Conservation (phyloP, 2,113 vertebrate species). For the Struthidea cinerea region DNA sequence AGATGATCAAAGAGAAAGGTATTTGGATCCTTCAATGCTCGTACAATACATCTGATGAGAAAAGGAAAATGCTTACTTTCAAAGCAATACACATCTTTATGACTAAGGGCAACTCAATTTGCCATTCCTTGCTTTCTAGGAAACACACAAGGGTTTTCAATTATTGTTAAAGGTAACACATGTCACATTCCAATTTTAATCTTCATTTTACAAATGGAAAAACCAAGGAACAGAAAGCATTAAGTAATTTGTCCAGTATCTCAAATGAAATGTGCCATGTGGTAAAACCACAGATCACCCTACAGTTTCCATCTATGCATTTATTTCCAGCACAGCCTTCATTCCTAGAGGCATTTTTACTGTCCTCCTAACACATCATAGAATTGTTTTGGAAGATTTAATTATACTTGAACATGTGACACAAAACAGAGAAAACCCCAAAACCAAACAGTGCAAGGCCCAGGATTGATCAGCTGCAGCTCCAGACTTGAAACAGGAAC, state of each 20-base stretch:
- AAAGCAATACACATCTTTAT: background rate
- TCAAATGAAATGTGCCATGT: background rate
- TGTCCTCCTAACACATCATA: background rate
- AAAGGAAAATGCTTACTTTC: background rate
- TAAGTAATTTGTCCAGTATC: background rate
- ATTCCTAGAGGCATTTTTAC: background rate
- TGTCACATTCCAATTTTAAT: background rate
- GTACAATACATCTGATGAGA: constrained; percentile 87
- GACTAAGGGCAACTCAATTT: background rate
- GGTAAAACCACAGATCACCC: background rate
- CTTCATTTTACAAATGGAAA: background rate
- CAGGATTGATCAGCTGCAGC: background rate
- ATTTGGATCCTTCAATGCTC: constrained; percentile 93
- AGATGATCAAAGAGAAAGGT: constrained; percentile 97
- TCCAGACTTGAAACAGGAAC: background rate
- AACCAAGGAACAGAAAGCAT: background rate
- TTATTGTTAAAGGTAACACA: background rate
- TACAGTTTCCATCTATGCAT: background rate
- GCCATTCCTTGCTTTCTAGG: background rate
- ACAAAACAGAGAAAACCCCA: background rate
- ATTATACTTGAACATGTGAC: background rate
- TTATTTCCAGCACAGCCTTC: background rate
- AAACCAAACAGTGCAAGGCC: background rate
- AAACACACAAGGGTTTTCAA: background rate
- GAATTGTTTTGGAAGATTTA: constrained; percentile 8